Evolutionary conservation across 2,113 vertebrate species (phyloP), one percentile per base, ranked within the genome.

Genomic region (Diadophis punctatus): DNA sequence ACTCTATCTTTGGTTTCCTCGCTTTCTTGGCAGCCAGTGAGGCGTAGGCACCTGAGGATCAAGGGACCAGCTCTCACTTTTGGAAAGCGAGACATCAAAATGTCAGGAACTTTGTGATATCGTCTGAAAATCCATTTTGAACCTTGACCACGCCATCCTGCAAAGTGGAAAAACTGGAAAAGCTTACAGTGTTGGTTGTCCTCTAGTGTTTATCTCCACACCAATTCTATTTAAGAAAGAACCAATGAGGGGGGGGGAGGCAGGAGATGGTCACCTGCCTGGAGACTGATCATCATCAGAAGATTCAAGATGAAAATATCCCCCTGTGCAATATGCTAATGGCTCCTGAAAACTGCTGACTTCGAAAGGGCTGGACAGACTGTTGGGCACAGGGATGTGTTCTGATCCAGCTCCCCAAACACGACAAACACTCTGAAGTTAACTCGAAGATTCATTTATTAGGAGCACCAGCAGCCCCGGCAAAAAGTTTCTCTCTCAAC

Each of bases 1-100:
- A 87, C 0, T 52, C 0, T 52, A 27, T 87, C 9, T 74, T 8
- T 4, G 88, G 43, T 51, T 91, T 22, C n/a, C 86, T 88, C 93
- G 0, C 43, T 84, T 63, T 39, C 18, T 94, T 93, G 93, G 56
- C 86, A 94, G 22, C 85, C 91, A 86, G 46, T 58, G 91, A 90
- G 85, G 92, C n/a, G 0, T 46, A 4, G 43, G 52, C n/a, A 46
- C 27, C 39, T 25, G 60, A 53, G 27, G 94, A 93, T 55, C 53
- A 56, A 86, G 90, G 53, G 22, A 22, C 27, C 20, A 43, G 20
- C 43, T 68, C n/a, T 52, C 23, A 60, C n/a, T 55, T 92, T 51
- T 0, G 11, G 88, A 34, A 88, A 8, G 16, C 25, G 20, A 56
- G 55, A 84, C 39, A 48, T 48, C n/a, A 18, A n/a, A 56, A 84